Evolutionary conservation across 2,113 vertebrate genomes (phyloP).

Genomic region (Silurus glanis): DNA sequence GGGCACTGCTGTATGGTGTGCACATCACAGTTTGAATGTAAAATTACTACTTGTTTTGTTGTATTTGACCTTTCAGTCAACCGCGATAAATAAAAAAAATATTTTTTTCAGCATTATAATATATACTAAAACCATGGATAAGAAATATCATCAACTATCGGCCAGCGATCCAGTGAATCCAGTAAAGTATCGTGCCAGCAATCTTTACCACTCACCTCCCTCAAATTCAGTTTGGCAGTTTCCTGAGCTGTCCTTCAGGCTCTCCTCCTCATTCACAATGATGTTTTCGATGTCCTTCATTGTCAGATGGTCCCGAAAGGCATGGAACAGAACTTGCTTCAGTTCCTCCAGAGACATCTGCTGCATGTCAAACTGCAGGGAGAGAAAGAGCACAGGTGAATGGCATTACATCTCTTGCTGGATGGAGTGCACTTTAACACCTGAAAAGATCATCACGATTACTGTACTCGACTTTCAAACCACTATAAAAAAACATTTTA

Average conservation of each 20-base stretch:
- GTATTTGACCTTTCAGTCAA: background rate
- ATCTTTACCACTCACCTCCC: conserved; percentile 73
- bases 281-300: conserved; percentile 99
- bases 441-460: background rate
- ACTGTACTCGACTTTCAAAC: background rate
- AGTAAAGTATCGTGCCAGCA: background rate
- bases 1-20: background rate
- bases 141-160: background rate
- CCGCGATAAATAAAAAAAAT: background rate
- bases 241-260: conserved; percentile 92
- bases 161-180: background rate
- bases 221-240: conserved; percentile 95
- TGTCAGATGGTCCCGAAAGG: conserved; percentile 94
- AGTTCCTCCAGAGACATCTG: conserved; percentile 95
- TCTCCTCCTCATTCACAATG: conserved; percentile 97
- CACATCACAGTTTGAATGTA: conserved; percentile 1
- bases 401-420: background rate
- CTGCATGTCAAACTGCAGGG: conserved; percentile 77
- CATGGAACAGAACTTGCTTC: conserved; percentile 96
- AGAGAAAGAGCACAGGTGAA: conserved; percentile 37
- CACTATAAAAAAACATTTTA: too few relatives aligned
- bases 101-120: background rate
- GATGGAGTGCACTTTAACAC: background rate
- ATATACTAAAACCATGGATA: background rate
- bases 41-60: background rate